phyloP scores from a whole-genome alignment of 2,113 vertebrate genomes.

The Myrmecobius fasciatus region DNA sequence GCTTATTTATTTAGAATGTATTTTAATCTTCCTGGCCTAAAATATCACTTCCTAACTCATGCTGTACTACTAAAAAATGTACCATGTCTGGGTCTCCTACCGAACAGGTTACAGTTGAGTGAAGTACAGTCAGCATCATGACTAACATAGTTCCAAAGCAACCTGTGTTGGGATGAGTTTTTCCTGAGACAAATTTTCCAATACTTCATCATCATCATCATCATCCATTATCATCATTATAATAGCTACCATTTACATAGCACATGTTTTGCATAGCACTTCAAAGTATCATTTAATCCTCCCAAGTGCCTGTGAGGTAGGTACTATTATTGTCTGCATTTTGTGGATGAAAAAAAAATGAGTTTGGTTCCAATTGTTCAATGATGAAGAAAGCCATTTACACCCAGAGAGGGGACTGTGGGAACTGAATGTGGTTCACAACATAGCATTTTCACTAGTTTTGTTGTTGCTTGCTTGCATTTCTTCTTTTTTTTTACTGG shows the following conservation, averaged over 20 bases:
- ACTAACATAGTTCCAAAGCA: neutral
- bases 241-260: neutral
- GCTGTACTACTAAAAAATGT: neutral
- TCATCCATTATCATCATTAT: neutral
- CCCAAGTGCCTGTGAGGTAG: neutral
- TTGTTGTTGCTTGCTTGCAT: too few relatives aligned
- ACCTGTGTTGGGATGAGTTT: neutral
- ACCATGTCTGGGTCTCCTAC: neutral
- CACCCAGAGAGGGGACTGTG: too few relatives aligned
- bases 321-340: neutral
- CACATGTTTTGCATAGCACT: neutral
- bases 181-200: neutral
- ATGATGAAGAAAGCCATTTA: too few relatives aligned
- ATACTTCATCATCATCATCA: neutral
- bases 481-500: too few relatives aligned
- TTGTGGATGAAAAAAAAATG: neutral
- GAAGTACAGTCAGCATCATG: neutral
- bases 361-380: too few relatives aligned
- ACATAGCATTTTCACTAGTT: too few relatives aligned
- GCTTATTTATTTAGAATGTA: neutral
- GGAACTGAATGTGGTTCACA: too few relatives aligned
- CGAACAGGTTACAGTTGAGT: neutral
- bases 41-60: neutral
- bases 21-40: neutral
- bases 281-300: neutral